Percentiles rank a stretch among this genome's conserved stretches.
Evolutionary conservation across 1,140 invertebrate species (phyloP).

Genomic region (Anastatus disparis): DNA sequence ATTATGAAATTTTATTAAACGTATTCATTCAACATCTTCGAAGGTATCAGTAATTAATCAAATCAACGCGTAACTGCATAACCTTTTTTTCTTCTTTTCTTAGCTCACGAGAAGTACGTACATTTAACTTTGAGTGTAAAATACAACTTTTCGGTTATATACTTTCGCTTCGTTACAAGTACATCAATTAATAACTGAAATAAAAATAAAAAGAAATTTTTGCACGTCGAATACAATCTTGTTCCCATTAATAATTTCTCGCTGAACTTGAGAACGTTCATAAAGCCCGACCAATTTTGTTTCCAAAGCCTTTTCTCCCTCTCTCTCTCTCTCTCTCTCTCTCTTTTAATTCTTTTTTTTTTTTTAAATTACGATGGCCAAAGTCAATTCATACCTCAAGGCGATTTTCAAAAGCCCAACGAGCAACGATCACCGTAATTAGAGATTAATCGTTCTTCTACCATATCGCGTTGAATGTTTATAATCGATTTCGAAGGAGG

Average conservation of each 20-base stretch:
- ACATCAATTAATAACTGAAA: conserved; percentile 31
- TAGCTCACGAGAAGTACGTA: too few relatives aligned
- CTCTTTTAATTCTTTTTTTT: too few relatives aligned
- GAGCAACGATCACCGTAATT: conserved; percentile 26
- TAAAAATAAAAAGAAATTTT: too few relatives aligned
- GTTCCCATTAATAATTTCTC: background rate
- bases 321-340: too few relatives aligned
- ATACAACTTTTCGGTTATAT: too few relatives aligned
- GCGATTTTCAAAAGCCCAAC: conserved; percentile 1
- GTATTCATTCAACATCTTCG: background rate
- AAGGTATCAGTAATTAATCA: conserved; percentile 22
- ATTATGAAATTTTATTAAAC: conserved; percentile 10
- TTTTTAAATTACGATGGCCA: too few relatives aligned
- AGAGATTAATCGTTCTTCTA: conserved; percentile 24
- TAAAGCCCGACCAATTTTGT: too few relatives aligned
- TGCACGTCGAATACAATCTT: background rate
- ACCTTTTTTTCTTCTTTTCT: background rate
- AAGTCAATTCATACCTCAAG: too few relatives aligned
- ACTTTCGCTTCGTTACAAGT: background rate
- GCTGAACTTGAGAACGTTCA: too few relatives aligned
- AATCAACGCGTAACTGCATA: background rate
- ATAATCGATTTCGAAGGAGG: background rate
- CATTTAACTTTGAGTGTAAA: background rate
- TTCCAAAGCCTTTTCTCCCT: too few relatives aligned
- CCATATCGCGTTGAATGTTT: background rate